phyloP scores from a whole-genome alignment of 1,140 invertebrate genomes.

The Macrotrachela quadricornifera region DNA sequence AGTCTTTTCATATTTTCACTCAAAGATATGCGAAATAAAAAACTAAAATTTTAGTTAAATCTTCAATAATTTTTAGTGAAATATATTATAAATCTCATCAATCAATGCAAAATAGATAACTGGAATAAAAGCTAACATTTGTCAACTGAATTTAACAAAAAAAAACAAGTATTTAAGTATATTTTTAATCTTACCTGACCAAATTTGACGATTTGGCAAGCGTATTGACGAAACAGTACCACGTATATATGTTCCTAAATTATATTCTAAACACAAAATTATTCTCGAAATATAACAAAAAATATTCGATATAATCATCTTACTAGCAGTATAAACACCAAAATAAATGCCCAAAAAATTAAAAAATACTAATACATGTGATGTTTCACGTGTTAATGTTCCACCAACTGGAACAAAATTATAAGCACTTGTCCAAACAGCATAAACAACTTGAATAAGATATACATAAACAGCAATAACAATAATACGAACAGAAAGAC shows the following conservation, averaged over 20 bases:
- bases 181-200: background rate
- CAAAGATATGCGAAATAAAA: too few species aligned
- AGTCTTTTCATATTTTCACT: too few species aligned
- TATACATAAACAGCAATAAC: slow-evolving; percentile 17
- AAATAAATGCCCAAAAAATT: slow-evolving; percentile 11
- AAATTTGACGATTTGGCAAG: background rate
- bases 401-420: slow-evolving; percentile 30
- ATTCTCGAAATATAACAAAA: background rate
- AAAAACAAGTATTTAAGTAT: too few species aligned
- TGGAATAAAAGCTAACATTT: too few species aligned
- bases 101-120: too few species aligned
- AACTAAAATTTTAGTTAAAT: too few species aligned
- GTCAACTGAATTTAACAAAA: too few species aligned
- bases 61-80: too few species aligned
- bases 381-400: slow-evolving; percentile 26
- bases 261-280: background rate
- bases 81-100: too few species aligned
- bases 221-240: slow-evolving; percentile 10
- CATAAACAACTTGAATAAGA: slow-evolving; percentile 24
- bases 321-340: slow-evolving; percentile 10
- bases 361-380: background rate
- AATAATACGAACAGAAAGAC: too few species aligned
- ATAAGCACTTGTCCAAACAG: slow-evolving; percentile 30
- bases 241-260: too few species aligned
- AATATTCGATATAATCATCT: slow-evolving; percentile 9